Percentiles rank a stretch among this genome's conserved stretches.
Evolutionary conservation across 2,113 vertebrate species (phyloP).

Genomic region (Phocoena sinus): DNA sequence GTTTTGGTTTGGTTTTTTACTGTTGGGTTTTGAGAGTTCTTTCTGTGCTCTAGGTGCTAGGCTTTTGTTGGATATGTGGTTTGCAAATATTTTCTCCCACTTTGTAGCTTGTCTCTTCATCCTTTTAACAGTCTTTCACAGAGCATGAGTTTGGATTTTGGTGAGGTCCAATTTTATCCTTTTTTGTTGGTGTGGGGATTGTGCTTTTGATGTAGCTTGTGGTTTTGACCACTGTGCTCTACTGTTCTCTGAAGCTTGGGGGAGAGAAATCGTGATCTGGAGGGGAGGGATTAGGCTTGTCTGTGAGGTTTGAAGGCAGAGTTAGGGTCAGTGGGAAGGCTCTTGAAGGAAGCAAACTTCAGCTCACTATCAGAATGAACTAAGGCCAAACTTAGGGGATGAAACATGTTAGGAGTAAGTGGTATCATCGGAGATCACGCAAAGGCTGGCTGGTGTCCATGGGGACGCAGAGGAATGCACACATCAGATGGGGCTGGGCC

Average conservation of each 20-base stretch:
- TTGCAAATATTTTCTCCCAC: neutral
- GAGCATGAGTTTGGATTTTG: neutral
- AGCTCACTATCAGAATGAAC: neutral
- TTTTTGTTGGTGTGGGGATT: neutral
- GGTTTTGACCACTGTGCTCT: neutral
- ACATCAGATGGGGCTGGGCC: rapidly evolving
- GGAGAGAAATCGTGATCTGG: neutral
- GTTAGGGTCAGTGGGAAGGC: neutral
- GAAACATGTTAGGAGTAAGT: neutral
- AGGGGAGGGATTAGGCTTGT: neutral
- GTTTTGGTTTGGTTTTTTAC: neutral
- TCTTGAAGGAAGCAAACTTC: neutral
- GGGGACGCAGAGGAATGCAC: neutral
- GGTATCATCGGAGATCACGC: neutral
- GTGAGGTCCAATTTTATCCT: neutral
- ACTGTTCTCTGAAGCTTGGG: neutral
- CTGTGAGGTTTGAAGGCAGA: neutral
- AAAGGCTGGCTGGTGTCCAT: neutral
- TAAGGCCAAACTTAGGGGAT: neutral
- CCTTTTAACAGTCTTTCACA: neutral
- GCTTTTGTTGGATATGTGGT: neutral
- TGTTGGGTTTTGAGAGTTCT: neutral
- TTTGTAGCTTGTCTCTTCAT: neutral
- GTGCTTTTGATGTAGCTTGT: neutral
- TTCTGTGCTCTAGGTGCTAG: neutral